Percentiles rank a stretch among this genome's conserved stretches.
Conservation (phyloP, 2,113 vertebrate species). For the Gymnogyps californianus region DNA sequence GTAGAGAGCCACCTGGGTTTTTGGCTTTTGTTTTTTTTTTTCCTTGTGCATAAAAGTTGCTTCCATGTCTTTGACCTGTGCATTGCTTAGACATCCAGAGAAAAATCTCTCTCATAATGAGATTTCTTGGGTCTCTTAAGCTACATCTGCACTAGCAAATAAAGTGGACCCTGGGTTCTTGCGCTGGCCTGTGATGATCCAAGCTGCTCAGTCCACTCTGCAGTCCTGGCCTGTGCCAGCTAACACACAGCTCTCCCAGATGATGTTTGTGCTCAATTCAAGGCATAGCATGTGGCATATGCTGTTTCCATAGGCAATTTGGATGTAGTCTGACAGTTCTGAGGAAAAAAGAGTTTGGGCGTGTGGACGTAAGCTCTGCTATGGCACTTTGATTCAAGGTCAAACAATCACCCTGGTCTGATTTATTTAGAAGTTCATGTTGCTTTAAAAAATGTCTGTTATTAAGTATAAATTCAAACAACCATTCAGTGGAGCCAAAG, state of each 20-base stretch:
- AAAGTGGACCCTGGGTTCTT: background rate
- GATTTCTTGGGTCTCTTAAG: background rate
- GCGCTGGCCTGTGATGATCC: background rate
- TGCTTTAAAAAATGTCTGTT: background rate
- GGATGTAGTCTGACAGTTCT: background rate
- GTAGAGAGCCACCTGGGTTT: fast-evolving
- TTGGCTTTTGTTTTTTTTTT: background rate
- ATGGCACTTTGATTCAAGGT: background rate
- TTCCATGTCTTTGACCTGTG: background rate
- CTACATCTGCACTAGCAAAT: background rate
- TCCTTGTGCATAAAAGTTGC: background rate
- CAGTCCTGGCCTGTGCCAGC: background rate
- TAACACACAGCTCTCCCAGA: background rate
- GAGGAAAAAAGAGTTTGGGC: background rate
- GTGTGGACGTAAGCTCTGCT: background rate
- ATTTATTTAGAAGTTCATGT: background rate
- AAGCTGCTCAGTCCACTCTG: too few species aligned
- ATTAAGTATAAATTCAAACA: background rate
- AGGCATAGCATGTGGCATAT: background rate
- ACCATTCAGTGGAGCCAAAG: background rate
- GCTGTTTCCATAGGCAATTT: background rate
- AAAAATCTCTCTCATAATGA: background rate
- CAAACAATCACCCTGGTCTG: background rate
- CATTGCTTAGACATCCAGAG: background rate
- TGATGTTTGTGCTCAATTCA: background rate